phyloP scores from a whole-genome alignment of 2,888 invertebrate species.

The Hemaris fuciformis region DNA sequence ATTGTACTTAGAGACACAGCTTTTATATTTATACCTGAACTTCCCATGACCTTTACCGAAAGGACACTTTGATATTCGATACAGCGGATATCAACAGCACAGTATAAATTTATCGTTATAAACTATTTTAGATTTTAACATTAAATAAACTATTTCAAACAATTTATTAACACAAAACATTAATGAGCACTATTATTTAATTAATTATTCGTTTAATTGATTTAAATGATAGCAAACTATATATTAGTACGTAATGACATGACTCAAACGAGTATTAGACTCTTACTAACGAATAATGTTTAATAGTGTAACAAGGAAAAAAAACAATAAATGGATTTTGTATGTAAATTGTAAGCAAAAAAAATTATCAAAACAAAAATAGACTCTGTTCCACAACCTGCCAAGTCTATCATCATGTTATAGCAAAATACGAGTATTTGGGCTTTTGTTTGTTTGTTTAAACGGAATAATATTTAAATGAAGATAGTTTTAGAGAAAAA shows the following conservation, averaged over 20 bases:
- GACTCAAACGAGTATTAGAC: not conserved
- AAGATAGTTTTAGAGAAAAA: too few species aligned
- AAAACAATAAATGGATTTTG: too few species aligned
- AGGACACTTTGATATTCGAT: not conserved
- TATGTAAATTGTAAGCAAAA: too few species aligned
- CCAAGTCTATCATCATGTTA: too few species aligned
- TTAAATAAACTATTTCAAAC: too few species aligned
- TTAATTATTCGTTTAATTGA: not conserved
- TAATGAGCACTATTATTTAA: not conserved
- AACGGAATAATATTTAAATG: too few species aligned
- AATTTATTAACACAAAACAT: not conserved
- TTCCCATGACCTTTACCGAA: constrained; percentile 29
- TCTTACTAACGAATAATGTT: too few species aligned
- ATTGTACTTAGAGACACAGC: constrained; percentile 22
- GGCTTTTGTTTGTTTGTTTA: too few species aligned
- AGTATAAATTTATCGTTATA: not conserved
- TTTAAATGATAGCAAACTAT: not conserved
- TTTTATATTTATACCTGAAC: constrained; percentile 25
- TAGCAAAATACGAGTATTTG: too few species aligned
- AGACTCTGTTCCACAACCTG: too few species aligned
- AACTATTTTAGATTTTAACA: not conserved
- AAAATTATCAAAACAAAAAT: too few species aligned
- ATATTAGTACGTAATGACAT: not conserved
- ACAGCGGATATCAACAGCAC: not conserved
- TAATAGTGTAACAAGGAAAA: too few species aligned